phyloP scores from a whole-genome alignment of 2,113 vertebrate genomes.

The Narcine bancroftii region DNA sequence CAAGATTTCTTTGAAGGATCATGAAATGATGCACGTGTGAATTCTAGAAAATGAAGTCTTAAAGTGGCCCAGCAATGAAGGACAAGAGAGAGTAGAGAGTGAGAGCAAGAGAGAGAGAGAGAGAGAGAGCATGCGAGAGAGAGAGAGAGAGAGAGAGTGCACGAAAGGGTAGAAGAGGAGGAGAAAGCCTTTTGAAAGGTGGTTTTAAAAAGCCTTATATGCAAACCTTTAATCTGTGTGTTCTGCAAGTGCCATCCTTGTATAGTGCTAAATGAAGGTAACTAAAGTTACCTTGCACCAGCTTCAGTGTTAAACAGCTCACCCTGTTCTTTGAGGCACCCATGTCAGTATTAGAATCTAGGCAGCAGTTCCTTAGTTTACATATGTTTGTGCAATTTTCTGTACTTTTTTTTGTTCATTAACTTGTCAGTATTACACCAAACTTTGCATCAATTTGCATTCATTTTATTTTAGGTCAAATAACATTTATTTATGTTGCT shows the following conservation, averaged over 20 bases:
- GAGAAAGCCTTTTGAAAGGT: conserved; percentile 96
- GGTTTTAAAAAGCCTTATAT: conserved; percentile 99
- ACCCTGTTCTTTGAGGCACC: conserved; percentile 96
- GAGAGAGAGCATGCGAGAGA: conserved; percentile 49
- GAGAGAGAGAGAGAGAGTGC: conserved; percentile 56
- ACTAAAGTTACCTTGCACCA: conserved; percentile 82
- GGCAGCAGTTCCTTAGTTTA: conserved; percentile 99
- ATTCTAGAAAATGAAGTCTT: conserved; percentile 83
- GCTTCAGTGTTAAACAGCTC: conserved; percentile 94
- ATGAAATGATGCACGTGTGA: conserved; percentile 87
- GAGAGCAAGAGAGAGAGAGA: conserved; percentile 66
- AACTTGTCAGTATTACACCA: conserved; percentile 99
- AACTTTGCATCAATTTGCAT: conserved; percentile 90
- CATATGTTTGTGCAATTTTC: conserved; percentile 99
- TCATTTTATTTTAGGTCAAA: conserved; percentile 99
- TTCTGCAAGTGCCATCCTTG: conserved; percentile 99
- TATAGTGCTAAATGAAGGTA: conserved; percentile 90
- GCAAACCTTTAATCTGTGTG: conserved; percentile 99
- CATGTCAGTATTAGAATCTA: conserved; percentile 98
- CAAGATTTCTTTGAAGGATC: conserved; percentile 79
- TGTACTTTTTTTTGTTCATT: conserved; percentile 82
- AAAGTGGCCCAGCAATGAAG: conserved; percentile 84
- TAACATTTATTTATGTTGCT: conserved; percentile 99
- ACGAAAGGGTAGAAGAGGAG: conserved; percentile 47
- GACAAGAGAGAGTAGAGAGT: conserved; percentile 63